Base-by-base conservation (phyloP, 35 echinoderm and acorn worm genomes). In the Holothuria glaberrima region DNA sequence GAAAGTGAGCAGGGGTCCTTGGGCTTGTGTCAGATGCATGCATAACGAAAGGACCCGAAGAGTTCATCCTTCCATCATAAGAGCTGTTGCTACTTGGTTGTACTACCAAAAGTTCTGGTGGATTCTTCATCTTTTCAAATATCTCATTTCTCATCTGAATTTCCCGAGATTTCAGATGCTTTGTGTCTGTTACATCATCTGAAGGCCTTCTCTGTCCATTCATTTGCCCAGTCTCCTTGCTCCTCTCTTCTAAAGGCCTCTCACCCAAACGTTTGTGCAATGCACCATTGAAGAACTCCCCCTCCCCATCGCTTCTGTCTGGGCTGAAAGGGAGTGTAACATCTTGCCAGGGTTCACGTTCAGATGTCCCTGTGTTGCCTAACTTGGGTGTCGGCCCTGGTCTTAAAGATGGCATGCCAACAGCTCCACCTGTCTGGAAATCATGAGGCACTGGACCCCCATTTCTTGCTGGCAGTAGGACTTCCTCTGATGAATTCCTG, bases 11-110 rank as follows among this genome's bases (percentile, higher is more conserved):
- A 30, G 91, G 91, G 48, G 91, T 92, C 52, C 91, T 79, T 17
- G 91, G 91, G 48, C 91, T 92, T 20, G 82, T 48, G 30, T 92
- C 91, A 77, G 80, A 86, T 33, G 85, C 84, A 41, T 92, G 91
- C 71, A 88, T 25, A 22, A 86, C 76, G 38, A 88, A 88, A 18
- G 34, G 35, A 10, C 66, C 66, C 5, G 59, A 22, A 4, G 34
- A 38, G 58, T 70, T 70, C 31, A 22, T 25, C 26, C 9, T 20
- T 24, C 19, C 34, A 32, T 71, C 80, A 18, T 36, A 87, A 20
- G 34, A 17, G 20, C 31, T 87, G 34, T 18, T 44, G 30, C 38
- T 26, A 19, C 46, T 58, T 54, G 50, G 50, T 54, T 54, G 50
- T 21, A 70, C 85, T 34, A 87, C 66, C 31, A 54, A 18, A 9